Percentiles rank a stretch among this genome's conserved stretches.
Conservation (phyloP, 2,797 vertebrate species). For the Acanthis flammea region DNA sequence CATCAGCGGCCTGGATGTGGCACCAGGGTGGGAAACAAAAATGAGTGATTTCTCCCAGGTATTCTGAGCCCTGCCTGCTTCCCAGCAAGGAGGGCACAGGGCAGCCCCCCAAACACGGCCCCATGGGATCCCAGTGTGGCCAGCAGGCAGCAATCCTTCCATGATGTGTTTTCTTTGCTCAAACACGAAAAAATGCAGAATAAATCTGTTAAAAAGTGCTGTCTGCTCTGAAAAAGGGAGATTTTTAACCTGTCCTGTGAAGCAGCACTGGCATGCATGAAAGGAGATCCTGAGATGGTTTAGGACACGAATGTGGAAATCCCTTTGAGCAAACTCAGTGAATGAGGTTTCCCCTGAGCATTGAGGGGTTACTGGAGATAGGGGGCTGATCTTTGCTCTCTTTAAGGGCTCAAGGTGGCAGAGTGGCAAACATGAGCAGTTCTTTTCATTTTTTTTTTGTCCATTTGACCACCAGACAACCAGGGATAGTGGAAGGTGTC, state of each 20-base stretch:
- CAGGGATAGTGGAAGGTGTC: not conserved
- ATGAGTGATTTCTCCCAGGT: not conserved
- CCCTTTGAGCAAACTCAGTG: not conserved
- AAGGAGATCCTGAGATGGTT: not conserved
- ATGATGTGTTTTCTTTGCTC: not conserved
- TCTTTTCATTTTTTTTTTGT: not conserved
- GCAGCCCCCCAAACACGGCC: not conserved
- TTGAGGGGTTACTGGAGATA: not conserved
- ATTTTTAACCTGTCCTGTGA: not conserved
- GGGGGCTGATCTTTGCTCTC: not conserved
- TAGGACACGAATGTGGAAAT: not conserved
- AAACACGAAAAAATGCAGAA: not conserved
- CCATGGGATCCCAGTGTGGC: not conserved
- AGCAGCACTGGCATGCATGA: not conserved
- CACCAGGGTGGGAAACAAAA: not conserved
- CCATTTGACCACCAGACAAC: not conserved
- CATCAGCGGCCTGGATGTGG: fast-evolving
- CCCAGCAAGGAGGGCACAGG: not conserved
- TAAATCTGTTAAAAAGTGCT: not conserved
- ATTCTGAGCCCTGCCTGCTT: not conserved
- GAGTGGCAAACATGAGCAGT: too few species aligned
- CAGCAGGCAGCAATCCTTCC: not conserved
- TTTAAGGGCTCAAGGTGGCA: not conserved
- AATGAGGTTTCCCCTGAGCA: not conserved
- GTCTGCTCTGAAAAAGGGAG: not conserved